Percentiles rank a stretch among this genome's conserved stretches.
Conservation (phyloP, 2,797 vertebrate species). For the Melanotaenia parkinsoni region DNA sequence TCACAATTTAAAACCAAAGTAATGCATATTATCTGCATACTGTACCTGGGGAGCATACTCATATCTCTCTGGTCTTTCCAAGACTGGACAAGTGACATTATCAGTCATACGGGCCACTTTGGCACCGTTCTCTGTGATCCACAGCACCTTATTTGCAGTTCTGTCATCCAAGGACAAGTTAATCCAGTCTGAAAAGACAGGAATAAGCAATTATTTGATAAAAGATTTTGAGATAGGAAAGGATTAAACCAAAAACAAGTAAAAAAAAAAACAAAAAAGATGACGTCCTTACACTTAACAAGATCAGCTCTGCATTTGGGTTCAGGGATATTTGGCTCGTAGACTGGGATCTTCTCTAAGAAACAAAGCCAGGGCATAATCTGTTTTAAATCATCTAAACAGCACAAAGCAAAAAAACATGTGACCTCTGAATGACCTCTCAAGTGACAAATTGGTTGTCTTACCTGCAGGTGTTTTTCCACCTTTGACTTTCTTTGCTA, state of each 20-base stretch:
- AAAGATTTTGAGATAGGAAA: background rate
- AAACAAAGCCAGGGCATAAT: background rate
- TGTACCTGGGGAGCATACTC: slow-evolving; percentile 77
- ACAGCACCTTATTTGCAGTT: slow-evolving; percentile 78
- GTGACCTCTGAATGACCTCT: background rate
- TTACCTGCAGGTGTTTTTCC: slow-evolving; percentile 57
- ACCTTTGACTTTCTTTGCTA: slow-evolving; percentile 55
- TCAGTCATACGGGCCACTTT: slow-evolving; percentile 76
- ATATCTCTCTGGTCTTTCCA: slow-evolving; percentile 77
- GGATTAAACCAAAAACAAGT: background rate
- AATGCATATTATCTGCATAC: background rate
- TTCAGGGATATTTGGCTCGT: slow-evolving; percentile 72
- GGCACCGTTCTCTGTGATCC: slow-evolving; percentile 70
- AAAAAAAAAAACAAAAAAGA: background rate
- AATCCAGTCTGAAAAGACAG: slow-evolving; percentile 62
- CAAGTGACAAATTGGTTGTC: background rate
- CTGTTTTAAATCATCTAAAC: background rate
- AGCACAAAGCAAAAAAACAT: background rate
- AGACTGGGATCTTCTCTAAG: slow-evolving; percentile 65
- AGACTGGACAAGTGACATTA: slow-evolving; percentile 68
- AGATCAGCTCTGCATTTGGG: slow-evolving; percentile 76
- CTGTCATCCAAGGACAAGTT: slow-evolving; percentile 73
- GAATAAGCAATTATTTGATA: background rate
- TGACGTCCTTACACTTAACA: slow-evolving; percentile 63
- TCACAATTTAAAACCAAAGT: background rate